These are phyloP conservation scores for Venturia canescens DNA, from an alignment of 1,140 invertebrate species.

Conservation along the genomic window DNA sequence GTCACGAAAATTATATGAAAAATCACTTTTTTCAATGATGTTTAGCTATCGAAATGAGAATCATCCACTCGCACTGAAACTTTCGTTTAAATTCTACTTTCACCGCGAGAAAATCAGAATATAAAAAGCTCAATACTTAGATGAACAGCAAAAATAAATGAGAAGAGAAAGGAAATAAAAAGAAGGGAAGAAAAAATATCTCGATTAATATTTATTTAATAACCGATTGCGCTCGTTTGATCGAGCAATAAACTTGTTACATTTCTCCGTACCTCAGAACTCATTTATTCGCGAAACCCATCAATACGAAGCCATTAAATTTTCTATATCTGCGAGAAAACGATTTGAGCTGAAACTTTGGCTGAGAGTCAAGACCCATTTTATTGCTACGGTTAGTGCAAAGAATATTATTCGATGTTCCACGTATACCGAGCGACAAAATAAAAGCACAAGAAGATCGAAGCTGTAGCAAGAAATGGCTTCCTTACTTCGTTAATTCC, in stretches of 20 bases:
- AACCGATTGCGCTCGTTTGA: background rate
- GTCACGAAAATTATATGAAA: background rate
- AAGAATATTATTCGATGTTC: background rate
- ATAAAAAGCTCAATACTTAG: too few relatives aligned
- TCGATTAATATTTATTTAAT: background rate
- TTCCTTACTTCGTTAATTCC: constrained; percentile 27
- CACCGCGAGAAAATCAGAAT: too few relatives aligned
- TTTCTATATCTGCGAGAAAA: constrained; percentile 26
- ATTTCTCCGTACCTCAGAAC: background rate
- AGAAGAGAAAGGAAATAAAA: too few relatives aligned
- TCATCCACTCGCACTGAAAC: too few relatives aligned
- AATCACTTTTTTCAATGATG: background rate
- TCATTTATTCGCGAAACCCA: background rate
- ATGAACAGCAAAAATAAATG: too few relatives aligned
- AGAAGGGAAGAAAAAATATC: too few relatives aligned
- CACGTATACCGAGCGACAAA: background rate
- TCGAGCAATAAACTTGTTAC: constrained; percentile 29
- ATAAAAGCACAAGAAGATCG: background rate
- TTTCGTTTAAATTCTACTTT: too few relatives aligned
- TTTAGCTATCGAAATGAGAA: too few relatives aligned
- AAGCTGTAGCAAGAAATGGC: background rate
- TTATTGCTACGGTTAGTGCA: constrained; percentile 43
- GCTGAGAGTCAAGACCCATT: constrained; percentile 13
- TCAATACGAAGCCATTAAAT: background rate
- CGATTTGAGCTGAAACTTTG: constrained; percentile 26